phyloP scores from a whole-genome alignment of 2,888 invertebrate genomes.

The Tetheella fluctuosa region DNA sequence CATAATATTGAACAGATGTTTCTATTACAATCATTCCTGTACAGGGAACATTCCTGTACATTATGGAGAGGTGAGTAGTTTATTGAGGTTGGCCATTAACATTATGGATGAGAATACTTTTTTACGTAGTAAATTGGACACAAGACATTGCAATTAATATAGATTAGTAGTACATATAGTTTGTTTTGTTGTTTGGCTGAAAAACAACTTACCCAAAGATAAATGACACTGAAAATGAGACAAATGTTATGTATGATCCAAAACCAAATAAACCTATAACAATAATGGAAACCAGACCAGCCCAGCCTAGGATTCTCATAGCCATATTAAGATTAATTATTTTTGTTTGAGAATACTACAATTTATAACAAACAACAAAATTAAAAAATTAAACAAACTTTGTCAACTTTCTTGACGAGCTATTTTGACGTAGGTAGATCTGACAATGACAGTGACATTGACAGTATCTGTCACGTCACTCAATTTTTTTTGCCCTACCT shows the following conservation, averaged over 20 bases:
- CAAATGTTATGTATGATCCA: slow-evolving; percentile 66
- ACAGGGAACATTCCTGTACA: too few relatives aligned
- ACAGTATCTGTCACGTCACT: too few relatives aligned
- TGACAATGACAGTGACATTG: background rate
- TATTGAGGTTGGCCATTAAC: too few relatives aligned
- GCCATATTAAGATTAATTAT: slow-evolving; percentile 46
- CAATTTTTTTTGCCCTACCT: too few relatives aligned
- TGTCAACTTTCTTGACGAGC: slow-evolving; percentile 23
- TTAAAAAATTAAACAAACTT: slow-evolving; percentile 37
- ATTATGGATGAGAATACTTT: too few relatives aligned
- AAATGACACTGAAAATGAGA: slow-evolving; percentile 71
- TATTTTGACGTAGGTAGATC: slow-evolving; percentile 22
- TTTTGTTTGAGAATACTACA: slow-evolving; percentile 35
- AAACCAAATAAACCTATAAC: slow-evolving; percentile 72
- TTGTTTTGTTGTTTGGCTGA: background rate
- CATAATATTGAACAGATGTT: background rate
- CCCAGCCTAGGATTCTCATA: slow-evolving; percentile 65
- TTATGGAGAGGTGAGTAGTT: too few relatives aligned
- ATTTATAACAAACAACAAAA: slow-evolving; percentile 42
- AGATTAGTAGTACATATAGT: background rate
- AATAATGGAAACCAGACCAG: slow-evolving; percentile 70
- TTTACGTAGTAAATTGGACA: too few relatives aligned
- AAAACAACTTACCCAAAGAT: slow-evolving; percentile 67
- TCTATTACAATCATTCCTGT: slow-evolving; percentile 2
- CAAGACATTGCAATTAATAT: background rate